A percentile compares a stretch with the other conserved stretches of the same genome.
Evolutionary conservation across 1,140 invertebrate genomes (phyloP).

Genomic region (Cotesia typhae): DNA sequence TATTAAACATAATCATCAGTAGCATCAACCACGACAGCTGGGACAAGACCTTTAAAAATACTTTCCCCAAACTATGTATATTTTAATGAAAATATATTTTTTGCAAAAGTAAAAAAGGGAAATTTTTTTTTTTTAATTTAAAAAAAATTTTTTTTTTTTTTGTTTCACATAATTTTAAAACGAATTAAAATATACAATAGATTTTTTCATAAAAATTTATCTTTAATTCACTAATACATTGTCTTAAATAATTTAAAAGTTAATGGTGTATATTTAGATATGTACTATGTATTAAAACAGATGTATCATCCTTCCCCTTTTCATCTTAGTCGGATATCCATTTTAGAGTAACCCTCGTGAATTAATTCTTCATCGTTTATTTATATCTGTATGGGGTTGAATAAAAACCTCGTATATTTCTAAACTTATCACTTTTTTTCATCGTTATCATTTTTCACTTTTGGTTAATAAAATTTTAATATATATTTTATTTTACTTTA

Average conservation of each 20-base stretch:
- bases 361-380: conserved; percentile 4
- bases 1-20: conserved; percentile 38
- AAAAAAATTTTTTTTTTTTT: too few species aligned
- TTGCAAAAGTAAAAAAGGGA: too few species aligned
- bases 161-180: too few species aligned
- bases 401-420: background rate
- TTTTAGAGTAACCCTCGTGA: conserved; percentile 9
- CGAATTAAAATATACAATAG: background rate
- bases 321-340: background rate
- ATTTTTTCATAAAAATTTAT: too few species aligned
- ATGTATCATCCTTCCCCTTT: background rate
- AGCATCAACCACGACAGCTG: conserved; percentile 59
- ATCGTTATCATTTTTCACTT: background rate
- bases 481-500: too few species aligned
- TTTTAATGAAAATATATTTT: conserved; percentile 8
- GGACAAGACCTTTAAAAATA: conserved; percentile 33
- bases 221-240: too few species aligned
- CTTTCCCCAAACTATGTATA: conserved; percentile 38
- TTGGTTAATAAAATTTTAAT: background rate
- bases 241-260: too few species aligned
- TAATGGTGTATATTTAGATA: too few species aligned
- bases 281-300: background rate
- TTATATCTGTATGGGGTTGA: background rate
- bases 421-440: background rate
- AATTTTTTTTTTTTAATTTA: too few species aligned